Evolutionary conservation across 2,113 vertebrate genomes (phyloP).

Genomic region (Sterna hirundo): DNA sequence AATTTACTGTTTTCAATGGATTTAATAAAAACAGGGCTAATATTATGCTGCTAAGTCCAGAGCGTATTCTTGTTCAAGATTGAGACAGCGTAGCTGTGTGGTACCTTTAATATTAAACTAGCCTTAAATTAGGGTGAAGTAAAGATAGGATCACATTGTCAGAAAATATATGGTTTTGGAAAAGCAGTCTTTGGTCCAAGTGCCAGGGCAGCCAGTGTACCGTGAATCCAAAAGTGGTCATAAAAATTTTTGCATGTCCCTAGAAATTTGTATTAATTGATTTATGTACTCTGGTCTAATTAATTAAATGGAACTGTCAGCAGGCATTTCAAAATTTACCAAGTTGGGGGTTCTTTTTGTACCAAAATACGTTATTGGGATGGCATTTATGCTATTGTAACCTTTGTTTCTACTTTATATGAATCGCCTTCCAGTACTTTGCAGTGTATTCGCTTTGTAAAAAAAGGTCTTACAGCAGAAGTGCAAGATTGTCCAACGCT

Average conservation of each 20-base stretch:
- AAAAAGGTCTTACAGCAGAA: neutral
- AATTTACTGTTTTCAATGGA: neutral
- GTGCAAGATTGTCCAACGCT: fast-evolving
- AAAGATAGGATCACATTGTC: neutral
- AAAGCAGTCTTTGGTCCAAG: neutral
- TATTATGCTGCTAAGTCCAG: neutral
- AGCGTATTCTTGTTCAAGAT: neutral
- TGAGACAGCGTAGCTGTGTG: neutral
- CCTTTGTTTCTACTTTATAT: neutral
- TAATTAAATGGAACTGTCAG: neutral
- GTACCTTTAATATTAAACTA: neutral
- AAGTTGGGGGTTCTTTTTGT: neutral
- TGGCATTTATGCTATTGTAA: neutral
- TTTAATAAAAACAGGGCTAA: neutral
- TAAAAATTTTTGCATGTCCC: neutral
- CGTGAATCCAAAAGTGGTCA: neutral
- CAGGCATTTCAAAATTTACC: neutral
- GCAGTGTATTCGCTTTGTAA: neutral
- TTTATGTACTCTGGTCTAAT: neutral
- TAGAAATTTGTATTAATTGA: neutral
- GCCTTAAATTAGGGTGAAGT: neutral
- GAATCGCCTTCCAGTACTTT: neutral
- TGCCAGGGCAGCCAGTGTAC: neutral
- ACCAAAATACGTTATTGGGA: neutral
- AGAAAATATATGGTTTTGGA: neutral